Percentiles rank a stretch among this genome's conserved stretches.
Evolutionary conservation across 2,888 invertebrate species (phyloP).

Genomic region (Tuberolachnus salignus): DNA sequence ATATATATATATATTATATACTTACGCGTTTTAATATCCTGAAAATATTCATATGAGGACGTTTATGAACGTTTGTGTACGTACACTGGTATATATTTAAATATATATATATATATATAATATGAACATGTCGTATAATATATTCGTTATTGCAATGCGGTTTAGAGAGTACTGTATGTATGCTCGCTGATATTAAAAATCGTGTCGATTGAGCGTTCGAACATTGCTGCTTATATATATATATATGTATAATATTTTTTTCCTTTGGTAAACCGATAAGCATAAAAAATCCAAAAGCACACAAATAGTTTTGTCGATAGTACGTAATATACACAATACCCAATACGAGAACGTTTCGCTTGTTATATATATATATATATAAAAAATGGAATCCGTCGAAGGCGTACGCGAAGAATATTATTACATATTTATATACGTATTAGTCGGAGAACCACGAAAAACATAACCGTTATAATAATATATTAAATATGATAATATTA

Average conservation of each 20-base stretch:
- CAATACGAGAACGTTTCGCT: neutral
- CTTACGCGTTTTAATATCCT: constrained; percentile 28
- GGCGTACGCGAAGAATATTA: too few species aligned
- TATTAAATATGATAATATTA: too few species aligned
- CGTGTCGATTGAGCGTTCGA: neutral
- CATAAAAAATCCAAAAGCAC: constrained; percentile 9
- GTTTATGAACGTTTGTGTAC: neutral
- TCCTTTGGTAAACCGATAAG: constrained; percentile 1
- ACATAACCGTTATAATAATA: too few species aligned
- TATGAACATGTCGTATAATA: neutral
- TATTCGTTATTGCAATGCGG: constrained; percentile 12
- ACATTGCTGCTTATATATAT: neutral
- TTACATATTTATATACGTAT: too few species aligned
- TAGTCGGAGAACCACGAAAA: too few species aligned
- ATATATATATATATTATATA: neutral
- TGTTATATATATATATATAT: neutral
- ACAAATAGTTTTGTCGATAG: neutral
- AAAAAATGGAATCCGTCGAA: too few species aligned
- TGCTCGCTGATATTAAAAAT: constrained; percentile 19
- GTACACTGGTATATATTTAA: neutral
- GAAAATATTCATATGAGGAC: constrained; percentile 40
- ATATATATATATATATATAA: neutral
- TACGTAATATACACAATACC: neutral
- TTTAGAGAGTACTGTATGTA: constrained; percentile 17
- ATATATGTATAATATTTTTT: neutral